Base-by-base conservation (phyloP, 2,797 vertebrate genomes). In the Austrolebias charrua region DNA sequence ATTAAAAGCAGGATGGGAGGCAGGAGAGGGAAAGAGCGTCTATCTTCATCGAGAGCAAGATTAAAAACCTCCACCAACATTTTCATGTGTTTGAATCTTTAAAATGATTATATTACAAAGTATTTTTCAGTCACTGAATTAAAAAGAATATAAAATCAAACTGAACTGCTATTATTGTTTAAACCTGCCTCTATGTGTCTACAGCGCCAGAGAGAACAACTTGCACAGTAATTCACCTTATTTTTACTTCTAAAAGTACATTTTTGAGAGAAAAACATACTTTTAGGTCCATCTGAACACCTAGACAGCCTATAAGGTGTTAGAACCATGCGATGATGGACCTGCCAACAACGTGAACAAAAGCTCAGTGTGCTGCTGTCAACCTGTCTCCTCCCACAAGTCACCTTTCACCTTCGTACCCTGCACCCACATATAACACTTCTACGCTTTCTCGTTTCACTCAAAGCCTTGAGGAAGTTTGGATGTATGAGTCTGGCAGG, bases 321-420 rank as follows among this genome's bases (percentile, higher is more conserved):
- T 63, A 44, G 61, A 66, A 2, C 62, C 63, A 20, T 20, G 62
- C 14, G 67, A 71, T 42, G 78, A 86, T 55, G 47, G 73, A 81
- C 42, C 62, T 57, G 78, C 65, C 84, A 74, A 73, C 73, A 81
- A 44, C 43, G 6, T 46, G 76, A 79, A 88, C 77, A 90, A 88
- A 88, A 71, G 78, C 75, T 70, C 78, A 82, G 80, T 87, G 76
- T 87, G 80, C 67, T 74, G 66, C 79, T 79, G 82, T 86, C 85
- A 80, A 84, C 80, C 79, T 79, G 76, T 63, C 82, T 71, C 80
- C 86, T 69, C 76, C 75, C 85, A 74, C 77, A 47, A 3, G 12
- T 84, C 80, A 83, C 79, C 80, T 82, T 76, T 86, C 80, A 83
- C 80, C 86, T 74, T 24, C 0, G 55, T 47, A 6, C 38, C 14